Evolutionary conservation across 2,888 invertebrate species (phyloP).

Genomic region (Agrilus mali): DNA sequence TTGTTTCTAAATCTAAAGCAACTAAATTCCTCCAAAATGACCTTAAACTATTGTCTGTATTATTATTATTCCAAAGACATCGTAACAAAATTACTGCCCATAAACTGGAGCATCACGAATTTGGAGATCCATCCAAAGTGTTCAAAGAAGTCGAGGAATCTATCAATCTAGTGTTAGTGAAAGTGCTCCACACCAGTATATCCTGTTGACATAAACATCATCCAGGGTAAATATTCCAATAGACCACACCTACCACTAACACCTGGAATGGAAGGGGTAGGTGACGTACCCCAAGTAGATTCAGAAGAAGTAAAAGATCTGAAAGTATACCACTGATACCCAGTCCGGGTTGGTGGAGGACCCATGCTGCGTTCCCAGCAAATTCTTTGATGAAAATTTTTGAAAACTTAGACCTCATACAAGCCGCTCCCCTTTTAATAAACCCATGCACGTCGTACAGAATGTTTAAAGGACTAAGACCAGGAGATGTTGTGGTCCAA

Average conservation of each 20-base stretch:
- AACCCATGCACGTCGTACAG: constrained; percentile 96
- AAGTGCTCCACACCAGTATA: constrained; percentile 89
- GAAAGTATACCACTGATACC: constrained; percentile 51
- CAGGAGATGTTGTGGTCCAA: constrained; percentile 85
- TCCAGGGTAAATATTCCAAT: constrained; percentile 80
- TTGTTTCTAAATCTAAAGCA: too few species aligned
- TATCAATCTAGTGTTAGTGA: constrained; percentile 60
- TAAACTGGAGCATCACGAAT: constrained; percentile 56
- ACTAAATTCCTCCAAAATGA: too few species aligned
- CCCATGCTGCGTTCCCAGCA: constrained; percentile 41
- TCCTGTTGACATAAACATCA: constrained; percentile 95
- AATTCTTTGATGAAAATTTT: constrained; percentile 57
- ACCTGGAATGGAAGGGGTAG: constrained; percentile 95
- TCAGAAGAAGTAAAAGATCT: constrained; percentile 39
- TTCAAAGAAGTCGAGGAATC: constrained; percentile 43
- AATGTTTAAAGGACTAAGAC: constrained; percentile 62
- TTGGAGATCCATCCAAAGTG: constrained; percentile 74
- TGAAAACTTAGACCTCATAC: constrained; percentile 52
- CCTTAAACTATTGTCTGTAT: too few species aligned
- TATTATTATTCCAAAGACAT: background rate
- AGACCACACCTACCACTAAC: constrained; percentile 72
- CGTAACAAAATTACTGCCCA: constrained; percentile 25
- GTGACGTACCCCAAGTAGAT: constrained; percentile 64
- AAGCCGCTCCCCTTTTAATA: constrained; percentile 81
- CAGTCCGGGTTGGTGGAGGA: constrained; percentile 84